These are phyloP conservation scores for Hystrix brachyura DNA, from an alignment of 2,113 vertebrate species.

Conservation along the genomic window DNA sequence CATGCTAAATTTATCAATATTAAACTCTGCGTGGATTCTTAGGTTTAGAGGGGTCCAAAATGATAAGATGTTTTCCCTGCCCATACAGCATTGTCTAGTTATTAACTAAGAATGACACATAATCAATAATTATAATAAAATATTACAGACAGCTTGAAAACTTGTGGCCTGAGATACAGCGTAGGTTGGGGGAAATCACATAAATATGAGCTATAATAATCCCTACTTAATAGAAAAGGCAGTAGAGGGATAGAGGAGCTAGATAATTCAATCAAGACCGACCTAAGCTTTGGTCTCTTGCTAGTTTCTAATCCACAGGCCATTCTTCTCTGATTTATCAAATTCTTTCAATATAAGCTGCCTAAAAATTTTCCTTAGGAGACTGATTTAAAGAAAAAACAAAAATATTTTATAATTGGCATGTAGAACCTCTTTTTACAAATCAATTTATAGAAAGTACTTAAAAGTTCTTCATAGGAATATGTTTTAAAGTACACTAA, in stretches of 20 bases:
- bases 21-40: background rate
- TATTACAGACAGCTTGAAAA: background rate
- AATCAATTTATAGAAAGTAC: slow-evolving; percentile 20
- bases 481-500: background rate
- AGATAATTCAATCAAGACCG: background rate
- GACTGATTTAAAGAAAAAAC: background rate
- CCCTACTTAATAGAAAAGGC: background rate
- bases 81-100: background rate
- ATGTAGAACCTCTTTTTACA: background rate
- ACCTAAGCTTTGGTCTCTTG: background rate
- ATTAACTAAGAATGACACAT: background rate
- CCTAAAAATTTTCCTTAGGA: background rate
- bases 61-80: background rate
- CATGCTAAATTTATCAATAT: background rate
- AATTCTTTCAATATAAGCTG: background rate
- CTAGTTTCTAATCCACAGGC: background rate
- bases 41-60: background rate
- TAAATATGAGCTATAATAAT: background rate
- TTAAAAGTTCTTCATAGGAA: background rate
- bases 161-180: background rate
- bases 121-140: slow-evolving; percentile 52
- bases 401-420: background rate
- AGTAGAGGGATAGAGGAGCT: background rate
- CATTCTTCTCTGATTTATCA: background rate
- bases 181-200: background rate